These are phyloP conservation scores for Ferdinandea cuprea DNA, from an alignment of 2,888 invertebrate genomes.

Conservation along the genomic window DNA sequence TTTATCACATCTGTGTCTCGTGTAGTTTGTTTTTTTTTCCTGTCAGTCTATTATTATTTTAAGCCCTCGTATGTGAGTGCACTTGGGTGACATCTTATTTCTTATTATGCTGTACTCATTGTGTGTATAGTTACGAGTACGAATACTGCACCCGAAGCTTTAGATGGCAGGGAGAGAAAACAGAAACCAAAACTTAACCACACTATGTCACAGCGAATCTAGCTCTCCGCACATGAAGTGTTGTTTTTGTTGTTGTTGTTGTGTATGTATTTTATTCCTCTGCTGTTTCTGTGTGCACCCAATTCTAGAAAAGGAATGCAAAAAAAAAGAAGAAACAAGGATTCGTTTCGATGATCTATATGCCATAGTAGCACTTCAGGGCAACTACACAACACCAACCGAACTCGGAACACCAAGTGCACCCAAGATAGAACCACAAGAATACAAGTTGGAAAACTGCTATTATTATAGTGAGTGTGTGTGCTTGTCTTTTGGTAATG, in stretches of 20 bases:
- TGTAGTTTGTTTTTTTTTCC: neutral
- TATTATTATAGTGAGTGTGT: neutral
- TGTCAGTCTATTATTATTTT: conserved; percentile 55
- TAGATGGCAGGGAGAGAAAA: conserved; percentile 19
- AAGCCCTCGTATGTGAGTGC: conserved; percentile 38
- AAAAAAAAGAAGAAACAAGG: too few relatives aligned
- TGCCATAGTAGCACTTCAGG: conserved; percentile 53
- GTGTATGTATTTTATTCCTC: conserved; percentile 12
- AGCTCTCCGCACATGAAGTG: conserved; percentile 2
- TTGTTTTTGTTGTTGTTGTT: too few relatives aligned
- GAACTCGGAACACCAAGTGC: conserved; percentile 25
- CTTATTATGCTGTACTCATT: conserved; percentile 49
- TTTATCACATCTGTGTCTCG: neutral
- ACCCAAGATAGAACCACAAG: too few relatives aligned
- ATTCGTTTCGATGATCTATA: conserved; percentile 47
- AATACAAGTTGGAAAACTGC: conserved; percentile 36
- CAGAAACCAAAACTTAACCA: conserved; percentile 54
- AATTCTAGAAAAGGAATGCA: conserved; percentile 9
- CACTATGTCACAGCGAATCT: conserved; percentile 57
- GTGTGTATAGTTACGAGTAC: conserved; percentile 10
- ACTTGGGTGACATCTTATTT: conserved; percentile 70
- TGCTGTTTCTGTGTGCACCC: conserved; percentile 40
- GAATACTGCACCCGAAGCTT: neutral
- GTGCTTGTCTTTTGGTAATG: neutral
- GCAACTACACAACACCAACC: conserved; percentile 28